Base-by-base conservation (phyloP, 1,140 invertebrate species). In the Hormaphis cornu region DNA sequence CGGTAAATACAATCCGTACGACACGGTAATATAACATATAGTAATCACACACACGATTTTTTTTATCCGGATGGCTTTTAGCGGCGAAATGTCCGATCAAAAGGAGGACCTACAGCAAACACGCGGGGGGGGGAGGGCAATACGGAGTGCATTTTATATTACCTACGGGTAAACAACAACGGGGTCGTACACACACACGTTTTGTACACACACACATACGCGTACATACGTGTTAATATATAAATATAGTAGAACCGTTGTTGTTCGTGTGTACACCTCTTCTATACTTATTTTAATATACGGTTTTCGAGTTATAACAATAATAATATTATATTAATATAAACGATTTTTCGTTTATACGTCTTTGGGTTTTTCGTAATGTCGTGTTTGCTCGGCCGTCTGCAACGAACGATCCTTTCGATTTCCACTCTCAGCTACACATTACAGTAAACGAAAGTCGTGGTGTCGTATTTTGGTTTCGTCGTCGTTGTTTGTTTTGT, bases 11-110 rank as follows among this genome's bases (percentile, higher is more conserved):
- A 58, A 59, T 16, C 20, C 33, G 14, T 10, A 28, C 58, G 44
- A 16, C 58, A 37, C 58, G 58, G 46, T 46, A 9, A 30, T 53
- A 4, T 16, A 30, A 9, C 30, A 30, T 20, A 3, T 20, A 50
- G 3, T 50, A 22, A 22, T 50, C 22, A 22, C 7, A 30, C 28
- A 42, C 24, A 40, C 12, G 24, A 20, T 37, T 56, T 56, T 59
- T 28, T 61, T 61, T 61, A 61, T 61, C 58, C 16, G 58, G 46
- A 61, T 61, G 40, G 58, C 58, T 61, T 61, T 61, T 61, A 61
- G 58, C 58, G 58, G 58, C 58, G 24, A 61, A 61, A 61, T 61
- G 58, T 46, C 58, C 58, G 46, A 61, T 61, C 58, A 61, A 61
- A 61, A 46, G 58, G 58, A 61, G 20, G 5, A n/a, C n/a, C n/a